Conservation (phyloP, 2,113 vertebrate genomes). For the Calidris pugnax region DNA sequence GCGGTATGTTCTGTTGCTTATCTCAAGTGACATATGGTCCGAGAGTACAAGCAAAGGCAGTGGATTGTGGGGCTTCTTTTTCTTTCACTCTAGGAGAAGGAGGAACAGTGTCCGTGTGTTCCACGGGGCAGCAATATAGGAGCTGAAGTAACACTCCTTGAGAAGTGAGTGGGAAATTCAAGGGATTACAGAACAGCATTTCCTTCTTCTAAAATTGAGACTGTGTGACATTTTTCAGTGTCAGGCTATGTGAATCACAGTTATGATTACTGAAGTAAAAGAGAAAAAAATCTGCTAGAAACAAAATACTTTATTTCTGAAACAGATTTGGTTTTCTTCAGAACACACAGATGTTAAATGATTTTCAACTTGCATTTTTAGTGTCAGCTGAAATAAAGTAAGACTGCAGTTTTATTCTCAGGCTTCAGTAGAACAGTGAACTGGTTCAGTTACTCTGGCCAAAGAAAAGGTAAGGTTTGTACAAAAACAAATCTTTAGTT, state of each 20-base stretch:
- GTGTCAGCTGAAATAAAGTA: background rate
- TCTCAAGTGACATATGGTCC: slow-evolving; percentile 38
- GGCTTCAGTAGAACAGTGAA: background rate
- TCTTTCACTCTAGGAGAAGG: background rate
- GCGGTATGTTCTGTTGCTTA: slow-evolving; percentile 38
- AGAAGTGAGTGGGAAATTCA: background rate
- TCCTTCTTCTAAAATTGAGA: background rate
- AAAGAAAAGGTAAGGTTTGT: background rate
- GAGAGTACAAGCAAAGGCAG: background rate
- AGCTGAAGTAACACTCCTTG: background rate
- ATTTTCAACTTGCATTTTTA: background rate
- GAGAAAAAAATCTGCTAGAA: slow-evolving; percentile 8
- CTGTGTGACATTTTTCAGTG: background rate
- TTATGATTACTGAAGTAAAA: slow-evolving; percentile 22
- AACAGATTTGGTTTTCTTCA: slow-evolving; percentile 14
- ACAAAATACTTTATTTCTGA: slow-evolving; percentile 21
- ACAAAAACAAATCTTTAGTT: background rate
- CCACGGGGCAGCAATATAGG: background rate
- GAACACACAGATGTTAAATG: slow-evolving; percentile 25
- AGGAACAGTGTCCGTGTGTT: background rate
- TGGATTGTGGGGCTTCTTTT: background rate
- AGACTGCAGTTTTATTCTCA: background rate
- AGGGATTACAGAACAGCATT: background rate
- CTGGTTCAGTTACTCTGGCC: background rate
- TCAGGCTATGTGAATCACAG: slow-evolving; percentile 12